These are phyloP conservation scores for Aurelia coerulea DNA, from an alignment of 30 jellyfish, hydroid and myxozoan species.

Conservation along the genomic window DNA sequence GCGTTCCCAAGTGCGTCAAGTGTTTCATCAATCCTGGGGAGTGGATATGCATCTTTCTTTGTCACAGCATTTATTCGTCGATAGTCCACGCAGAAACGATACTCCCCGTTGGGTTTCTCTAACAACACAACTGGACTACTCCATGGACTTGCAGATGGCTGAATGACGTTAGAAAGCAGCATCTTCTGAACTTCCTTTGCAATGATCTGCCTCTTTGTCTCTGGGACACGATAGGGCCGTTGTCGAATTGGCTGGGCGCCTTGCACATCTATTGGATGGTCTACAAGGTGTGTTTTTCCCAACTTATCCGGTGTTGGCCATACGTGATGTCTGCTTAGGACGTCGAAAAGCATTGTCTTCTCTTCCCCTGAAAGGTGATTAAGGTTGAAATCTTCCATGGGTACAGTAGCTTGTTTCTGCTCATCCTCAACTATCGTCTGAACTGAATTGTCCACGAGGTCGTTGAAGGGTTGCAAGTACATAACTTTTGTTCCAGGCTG, in stretches of 20 bases:
- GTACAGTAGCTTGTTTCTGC: background rate
- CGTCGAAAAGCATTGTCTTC: conserved; percentile 11
- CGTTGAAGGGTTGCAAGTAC: conserved; percentile 30
- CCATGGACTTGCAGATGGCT: conserved; percentile 77
- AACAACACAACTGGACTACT: conserved; percentile 60
- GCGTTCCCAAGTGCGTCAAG: conserved; percentile 55
- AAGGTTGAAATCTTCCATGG: background rate
- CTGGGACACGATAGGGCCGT: conserved; percentile 75
- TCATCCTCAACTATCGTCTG: conserved; percentile 11
- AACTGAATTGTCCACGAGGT: background rate
- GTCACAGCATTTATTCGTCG: conserved; percentile 57
- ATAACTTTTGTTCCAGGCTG: conserved; percentile 34
- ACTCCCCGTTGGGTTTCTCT: conserved; percentile 57
- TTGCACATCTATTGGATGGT: conserved; percentile 46
- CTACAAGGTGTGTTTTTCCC: conserved; percentile 41
- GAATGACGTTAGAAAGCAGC: conserved; percentile 55
- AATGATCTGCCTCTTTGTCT: conserved; percentile 26
- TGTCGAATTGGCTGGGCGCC: conserved; percentile 61
- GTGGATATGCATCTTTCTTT: conserved; percentile 69
- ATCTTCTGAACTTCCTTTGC: conserved; percentile 61
- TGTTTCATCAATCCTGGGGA: conserved; percentile 70
- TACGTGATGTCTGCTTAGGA: conserved; percentile 29
- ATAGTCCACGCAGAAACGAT: conserved; percentile 63
- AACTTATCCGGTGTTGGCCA: conserved; percentile 44
- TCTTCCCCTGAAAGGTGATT: background rate